These are phyloP conservation scores for Drosophila quinaria DNA, from an alignment of 2,888 invertebrate species.

Conservation along the genomic window DNA sequence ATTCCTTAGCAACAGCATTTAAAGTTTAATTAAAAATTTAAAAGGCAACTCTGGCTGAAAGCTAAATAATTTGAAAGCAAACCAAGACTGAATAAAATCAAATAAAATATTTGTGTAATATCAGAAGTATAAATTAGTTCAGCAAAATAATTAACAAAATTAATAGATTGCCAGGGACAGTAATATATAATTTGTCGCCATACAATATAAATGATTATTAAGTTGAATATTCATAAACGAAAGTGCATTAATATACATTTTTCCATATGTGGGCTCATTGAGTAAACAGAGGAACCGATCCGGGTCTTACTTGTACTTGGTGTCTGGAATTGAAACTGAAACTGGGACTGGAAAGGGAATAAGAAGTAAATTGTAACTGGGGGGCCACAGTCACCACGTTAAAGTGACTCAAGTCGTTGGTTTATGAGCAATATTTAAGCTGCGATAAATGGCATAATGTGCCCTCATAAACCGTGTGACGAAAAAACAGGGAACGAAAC, in stretches of 20 bases:
- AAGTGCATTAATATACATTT: conserved; percentile 40
- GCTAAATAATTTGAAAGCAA: neutral
- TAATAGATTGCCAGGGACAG: conserved; percentile 9
- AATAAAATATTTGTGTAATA: neutral
- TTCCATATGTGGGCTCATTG: conserved; percentile 38
- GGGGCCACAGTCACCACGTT: conserved; percentile 19
- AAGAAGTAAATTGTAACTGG: conserved; percentile 1
- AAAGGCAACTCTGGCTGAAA: neutral
- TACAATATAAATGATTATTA: conserved; percentile 35
- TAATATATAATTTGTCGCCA: conserved; percentile 1
- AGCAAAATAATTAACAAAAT: conserved; percentile 14
- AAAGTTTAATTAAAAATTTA: neutral
- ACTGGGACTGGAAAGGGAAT: neutral
- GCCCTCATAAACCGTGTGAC: conserved; percentile 77
- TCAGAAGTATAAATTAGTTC: neutral
- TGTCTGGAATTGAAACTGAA: conserved; percentile 13
- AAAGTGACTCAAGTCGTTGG: conserved; percentile 59
- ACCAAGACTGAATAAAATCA: neutral
- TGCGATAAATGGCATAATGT: conserved; percentile 79
- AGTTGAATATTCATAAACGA: conserved; percentile 51
- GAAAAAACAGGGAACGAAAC: conserved; percentile 33
- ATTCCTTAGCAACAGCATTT: neutral
- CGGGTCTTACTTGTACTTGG: conserved; percentile 30
- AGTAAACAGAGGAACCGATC: conserved; percentile 27
- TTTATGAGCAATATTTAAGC: conserved; percentile 75